Percentiles rank a stretch among this genome's conserved stretches.
Conservation (phyloP, 2,113 vertebrate species). For the Ivindomyrus marchei region DNA sequence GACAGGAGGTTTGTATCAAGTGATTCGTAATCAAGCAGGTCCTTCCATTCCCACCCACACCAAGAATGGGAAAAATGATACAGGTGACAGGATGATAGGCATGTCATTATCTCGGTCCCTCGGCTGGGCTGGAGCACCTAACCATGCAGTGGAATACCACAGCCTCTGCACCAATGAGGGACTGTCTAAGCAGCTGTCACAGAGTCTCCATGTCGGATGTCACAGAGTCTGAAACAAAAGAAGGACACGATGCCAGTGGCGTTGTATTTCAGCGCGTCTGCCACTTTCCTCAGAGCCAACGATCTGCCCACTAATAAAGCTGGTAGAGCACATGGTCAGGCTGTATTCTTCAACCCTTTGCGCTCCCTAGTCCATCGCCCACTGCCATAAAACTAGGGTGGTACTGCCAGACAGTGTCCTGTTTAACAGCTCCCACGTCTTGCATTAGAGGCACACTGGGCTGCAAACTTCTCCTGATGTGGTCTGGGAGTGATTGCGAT, state of each 20-base stretch:
- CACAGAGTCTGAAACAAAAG: slow-evolving; percentile 5
- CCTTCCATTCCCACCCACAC: slow-evolving; percentile 47
- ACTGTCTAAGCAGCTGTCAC: slow-evolving; percentile 38
- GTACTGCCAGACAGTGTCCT: slow-evolving; percentile 41
- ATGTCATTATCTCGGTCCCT: slow-evolving; percentile 58
- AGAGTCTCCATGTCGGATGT: slow-evolving; percentile 20
- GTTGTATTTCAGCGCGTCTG: slow-evolving; percentile 15
- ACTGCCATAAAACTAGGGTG: slow-evolving; percentile 42
- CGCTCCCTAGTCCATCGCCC: neutral
- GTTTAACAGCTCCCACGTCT: slow-evolving; percentile 46
- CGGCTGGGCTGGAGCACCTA: slow-evolving; percentile 45
- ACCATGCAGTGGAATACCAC: slow-evolving; percentile 35
- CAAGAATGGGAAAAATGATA: slow-evolving; percentile 42
- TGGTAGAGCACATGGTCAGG: neutral
- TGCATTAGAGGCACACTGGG: slow-evolving; percentile 61
- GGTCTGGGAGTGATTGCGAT: slow-evolving; percentile 61
- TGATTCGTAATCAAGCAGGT: neutral
- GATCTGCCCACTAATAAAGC: neutral
- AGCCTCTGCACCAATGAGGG: slow-evolving; percentile 31
- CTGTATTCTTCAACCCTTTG: neutral
- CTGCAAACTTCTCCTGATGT: slow-evolving; percentile 63
- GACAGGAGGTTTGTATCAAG: slow-evolving; percentile 4
- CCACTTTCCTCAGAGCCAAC: neutral
- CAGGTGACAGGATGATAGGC: slow-evolving; percentile 49
- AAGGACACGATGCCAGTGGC: slow-evolving; percentile 18